Conservation (phyloP, 2,888 invertebrate species). For the Andrena camellia region DNA sequence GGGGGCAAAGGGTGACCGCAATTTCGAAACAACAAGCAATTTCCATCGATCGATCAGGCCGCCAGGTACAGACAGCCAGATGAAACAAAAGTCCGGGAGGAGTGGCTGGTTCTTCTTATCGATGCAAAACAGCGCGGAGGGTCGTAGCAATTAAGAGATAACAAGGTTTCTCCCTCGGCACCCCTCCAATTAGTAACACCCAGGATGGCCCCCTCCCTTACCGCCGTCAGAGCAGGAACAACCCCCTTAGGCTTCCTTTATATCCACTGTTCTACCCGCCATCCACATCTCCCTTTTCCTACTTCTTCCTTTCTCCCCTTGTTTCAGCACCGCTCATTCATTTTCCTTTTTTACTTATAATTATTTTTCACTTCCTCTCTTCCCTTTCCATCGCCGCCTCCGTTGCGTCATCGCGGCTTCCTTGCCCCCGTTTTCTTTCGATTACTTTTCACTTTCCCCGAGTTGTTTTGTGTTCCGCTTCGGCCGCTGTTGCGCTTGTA, state of each 20-base stretch:
- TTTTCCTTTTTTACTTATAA: slow-evolving; percentile 29
- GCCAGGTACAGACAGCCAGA: slow-evolving; percentile 32
- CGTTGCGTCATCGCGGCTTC: neutral
- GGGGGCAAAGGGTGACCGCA: slow-evolving; percentile 34
- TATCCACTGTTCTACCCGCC: slow-evolving; percentile 36
- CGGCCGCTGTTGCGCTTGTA: too few relatives aligned
- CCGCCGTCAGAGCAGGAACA: slow-evolving; percentile 73
- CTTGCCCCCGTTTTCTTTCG: neutral
- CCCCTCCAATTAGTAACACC: slow-evolving; percentile 85
- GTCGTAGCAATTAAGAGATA: slow-evolving; percentile 85
- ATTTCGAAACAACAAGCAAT: slow-evolving; percentile 42
- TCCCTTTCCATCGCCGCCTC: neutral
- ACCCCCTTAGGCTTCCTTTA: slow-evolving; percentile 67
- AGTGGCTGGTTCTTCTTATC: slow-evolving; percentile 79
- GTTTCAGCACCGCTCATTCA: slow-evolving; percentile 28
- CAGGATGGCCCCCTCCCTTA: slow-evolving; percentile 67
- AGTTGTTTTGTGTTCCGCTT: too few relatives aligned
- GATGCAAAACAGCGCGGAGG: slow-evolving; percentile 84
- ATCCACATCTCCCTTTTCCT: slow-evolving; percentile 31
- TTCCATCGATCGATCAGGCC: slow-evolving; percentile 40
- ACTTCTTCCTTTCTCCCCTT: slow-evolving; percentile 49
- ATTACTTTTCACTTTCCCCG: neutral
- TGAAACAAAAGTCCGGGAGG: slow-evolving; percentile 58
- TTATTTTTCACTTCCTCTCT: slow-evolving; percentile 27
- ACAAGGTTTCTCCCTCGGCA: slow-evolving; percentile 84